Conservation (phyloP, 2,888 invertebrate species). For the Sphinx pinastri region DNA sequence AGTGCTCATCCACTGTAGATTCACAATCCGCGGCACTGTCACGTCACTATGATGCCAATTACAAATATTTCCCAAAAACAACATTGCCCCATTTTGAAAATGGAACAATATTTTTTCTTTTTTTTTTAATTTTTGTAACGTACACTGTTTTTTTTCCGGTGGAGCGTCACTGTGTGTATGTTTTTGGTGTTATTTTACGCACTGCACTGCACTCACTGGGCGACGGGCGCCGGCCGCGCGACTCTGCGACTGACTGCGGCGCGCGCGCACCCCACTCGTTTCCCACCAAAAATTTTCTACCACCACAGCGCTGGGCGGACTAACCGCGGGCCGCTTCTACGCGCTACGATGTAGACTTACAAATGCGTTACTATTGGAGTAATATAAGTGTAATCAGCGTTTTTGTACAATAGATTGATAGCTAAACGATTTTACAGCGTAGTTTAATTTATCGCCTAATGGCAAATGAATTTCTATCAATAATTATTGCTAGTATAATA, state of each 20-base stretch:
- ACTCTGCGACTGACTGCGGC: slow-evolving; percentile 71
- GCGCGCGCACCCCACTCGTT: slow-evolving; percentile 82
- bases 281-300: slow-evolving; percentile 81
- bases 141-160: slow-evolving; percentile 66
- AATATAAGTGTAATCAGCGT: not conserved
- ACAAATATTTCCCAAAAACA: slow-evolving; percentile 70
- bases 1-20: slow-evolving; percentile 69
- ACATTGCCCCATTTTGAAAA: slow-evolving; percentile 54
- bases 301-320: slow-evolving; percentile 68
- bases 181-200: slow-evolving; percentile 44
- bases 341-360: slow-evolving; percentile 14
- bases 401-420: not conserved
- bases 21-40: slow-evolving; percentile 70
- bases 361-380: not conserved
- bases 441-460: too few relatives aligned
- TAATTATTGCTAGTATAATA: too few relatives aligned
- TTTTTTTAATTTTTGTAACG: slow-evolving; percentile 57
- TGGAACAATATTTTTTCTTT: slow-evolving; percentile 52
- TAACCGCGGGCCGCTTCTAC: slow-evolving; percentile 64
- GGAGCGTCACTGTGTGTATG: slow-evolving; percentile 61
- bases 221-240: slow-evolving; percentile 75
- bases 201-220: slow-evolving; percentile 61
- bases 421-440: too few relatives aligned
- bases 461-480: too few relatives aligned
- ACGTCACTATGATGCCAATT: slow-evolving; percentile 83